These are phyloP conservation scores for Orussus abietinus DNA, from an alignment of 1,140 invertebrate genomes.

Conservation along the genomic window DNA sequence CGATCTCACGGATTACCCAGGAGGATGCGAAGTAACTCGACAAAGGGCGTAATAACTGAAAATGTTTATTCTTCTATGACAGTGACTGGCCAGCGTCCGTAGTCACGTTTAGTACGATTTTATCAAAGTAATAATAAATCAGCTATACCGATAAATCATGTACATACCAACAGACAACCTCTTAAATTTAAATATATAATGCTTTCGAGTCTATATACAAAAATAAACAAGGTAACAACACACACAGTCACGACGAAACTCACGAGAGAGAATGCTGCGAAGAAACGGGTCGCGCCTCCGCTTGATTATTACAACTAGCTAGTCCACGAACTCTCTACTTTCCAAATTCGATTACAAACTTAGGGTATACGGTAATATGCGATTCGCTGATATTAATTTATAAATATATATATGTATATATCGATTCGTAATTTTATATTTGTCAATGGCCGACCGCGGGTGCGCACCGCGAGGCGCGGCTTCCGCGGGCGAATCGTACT, in stretches of 20 bases:
- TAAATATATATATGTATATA: slow-evolving; percentile 23
- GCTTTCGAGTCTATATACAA: slow-evolving; percentile 23
- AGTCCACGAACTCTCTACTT: slow-evolving; percentile 15
- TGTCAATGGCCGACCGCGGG: too few relatives aligned
- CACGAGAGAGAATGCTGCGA: neutral
- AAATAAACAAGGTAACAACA: slow-evolving; percentile 31
- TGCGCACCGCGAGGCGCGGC: too few relatives aligned
- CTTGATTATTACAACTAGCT: slow-evolving; percentile 11
- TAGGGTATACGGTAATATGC: slow-evolving; percentile 17
- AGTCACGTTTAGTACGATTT: slow-evolving; percentile 23
- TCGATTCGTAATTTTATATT: slow-evolving; percentile 8
- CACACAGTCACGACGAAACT: slow-evolving; percentile 23
- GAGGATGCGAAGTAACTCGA: neutral
- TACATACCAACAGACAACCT: slow-evolving; percentile 39
- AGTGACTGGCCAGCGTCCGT: slow-evolving; percentile 21
- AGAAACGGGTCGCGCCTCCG: slow-evolving; percentile 6
- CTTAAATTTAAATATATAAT: slow-evolving; percentile 34
- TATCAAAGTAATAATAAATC: slow-evolving; percentile 34
- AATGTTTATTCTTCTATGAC: slow-evolving; percentile 28
- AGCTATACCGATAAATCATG: slow-evolving; percentile 35
- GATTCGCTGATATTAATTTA: slow-evolving; percentile 18
- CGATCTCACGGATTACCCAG: neutral
- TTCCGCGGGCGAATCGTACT: too few relatives aligned
- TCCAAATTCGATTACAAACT: slow-evolving; percentile 17
- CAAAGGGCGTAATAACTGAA: slow-evolving; percentile 21